These are phyloP conservation scores for Himalopsyche japonica DNA, from an alignment of 2,888 invertebrate genomes.

Conservation along the genomic window DNA sequence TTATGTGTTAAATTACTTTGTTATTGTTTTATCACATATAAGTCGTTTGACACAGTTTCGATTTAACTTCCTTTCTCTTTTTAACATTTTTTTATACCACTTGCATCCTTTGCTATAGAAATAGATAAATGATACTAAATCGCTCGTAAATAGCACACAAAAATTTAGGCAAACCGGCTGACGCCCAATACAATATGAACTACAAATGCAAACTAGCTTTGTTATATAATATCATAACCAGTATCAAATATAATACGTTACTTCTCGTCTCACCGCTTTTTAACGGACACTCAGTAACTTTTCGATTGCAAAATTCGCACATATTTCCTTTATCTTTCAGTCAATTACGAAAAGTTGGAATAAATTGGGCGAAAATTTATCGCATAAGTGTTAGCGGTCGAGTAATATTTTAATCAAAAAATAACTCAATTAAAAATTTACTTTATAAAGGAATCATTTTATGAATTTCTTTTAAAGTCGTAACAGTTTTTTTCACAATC, in stretches of 20 bases:
- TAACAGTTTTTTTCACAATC: no score
- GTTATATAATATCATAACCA: background rate
- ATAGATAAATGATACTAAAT: background rate
- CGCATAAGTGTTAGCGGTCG: no score
- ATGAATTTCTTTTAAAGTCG: no score
- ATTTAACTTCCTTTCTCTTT: background rate
- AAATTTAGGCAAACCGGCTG: background rate
- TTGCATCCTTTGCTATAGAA: background rate
- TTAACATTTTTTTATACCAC: background rate
- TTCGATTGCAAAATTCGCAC: background rate
- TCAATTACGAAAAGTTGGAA: no score
- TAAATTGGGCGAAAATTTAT: no score
- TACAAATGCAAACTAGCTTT: background rate
- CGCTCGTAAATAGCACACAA: background rate
- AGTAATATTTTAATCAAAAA: no score
- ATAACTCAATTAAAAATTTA: no score
- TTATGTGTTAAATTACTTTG: no score
- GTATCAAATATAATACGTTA: background rate
- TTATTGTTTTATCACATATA: background rate
- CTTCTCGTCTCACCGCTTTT: no score
- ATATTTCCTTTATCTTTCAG: background rate
- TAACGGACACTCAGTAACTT: background rate
- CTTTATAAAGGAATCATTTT: no score
- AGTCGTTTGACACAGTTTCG: background rate
- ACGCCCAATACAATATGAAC: background rate